Base-by-base conservation (phyloP, 2,113 vertebrate genomes). In the Labeo catla region DNA sequence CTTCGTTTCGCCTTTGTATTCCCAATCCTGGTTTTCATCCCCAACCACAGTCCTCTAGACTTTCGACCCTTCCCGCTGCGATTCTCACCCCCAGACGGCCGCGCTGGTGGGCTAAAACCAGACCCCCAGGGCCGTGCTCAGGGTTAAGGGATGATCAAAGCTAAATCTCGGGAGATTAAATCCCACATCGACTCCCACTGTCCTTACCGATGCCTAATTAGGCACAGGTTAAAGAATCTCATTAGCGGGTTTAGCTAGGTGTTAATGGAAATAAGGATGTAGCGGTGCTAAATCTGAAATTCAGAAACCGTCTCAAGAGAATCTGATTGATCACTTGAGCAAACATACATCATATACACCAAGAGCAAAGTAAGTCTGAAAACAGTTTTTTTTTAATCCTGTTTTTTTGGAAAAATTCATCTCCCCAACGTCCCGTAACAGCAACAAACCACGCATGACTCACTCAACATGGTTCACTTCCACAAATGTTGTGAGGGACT, bases 401-500 rank as follows among this genome's bases (percentile, higher is more conserved):
- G 1, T 23, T 52, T 9, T 63, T 23, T 57, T 36, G 50, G 15
- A 90, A 91, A 91, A 89, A 86, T 90, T 90, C 90, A 89, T 90
- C 87, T 36, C 61, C 79, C 57, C 88, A 89, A 91, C 90, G 3
- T 91, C 91, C 76, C 9, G 23, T 76, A 84, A 81, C 83, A 39
- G 88, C 76, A 89, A 87, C 80, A 80, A 87, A 89, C 88, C n/a
- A 2, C 8, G 7, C 84, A 86, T 91, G 92, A 93, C 91, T 92
- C 91, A 85, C 87, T 59, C 13, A 89, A 91, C 92, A 90, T 87
- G 89, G 89, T 87, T 88, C 70, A 65, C 79, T 61, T 86, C 90
- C 89, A 93, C 92, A 91, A 90, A 93, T 93, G 93, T 93, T 89
- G 87, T 89, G 90, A 93, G 89, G 90, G 91, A 93, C 92, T 91